Conservation (phyloP, 2,797 vertebrate species). For the Pteronotus mesoamericanus region DNA sequence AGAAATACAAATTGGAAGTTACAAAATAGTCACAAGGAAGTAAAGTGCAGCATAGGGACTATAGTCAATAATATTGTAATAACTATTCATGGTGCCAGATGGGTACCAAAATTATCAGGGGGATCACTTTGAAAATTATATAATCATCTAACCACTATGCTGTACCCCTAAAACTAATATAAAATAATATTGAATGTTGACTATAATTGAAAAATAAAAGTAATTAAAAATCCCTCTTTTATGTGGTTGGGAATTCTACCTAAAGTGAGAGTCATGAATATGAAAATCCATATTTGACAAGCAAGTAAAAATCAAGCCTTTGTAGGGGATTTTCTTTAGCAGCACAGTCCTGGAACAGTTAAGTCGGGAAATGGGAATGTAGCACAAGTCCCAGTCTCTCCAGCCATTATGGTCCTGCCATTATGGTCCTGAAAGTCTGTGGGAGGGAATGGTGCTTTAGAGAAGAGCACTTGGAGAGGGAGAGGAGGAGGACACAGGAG, state of each 20-base stretch:
- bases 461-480: not conserved
- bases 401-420: not conserved
- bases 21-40: not conserved
- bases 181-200: not conserved
- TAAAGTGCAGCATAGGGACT: not conserved
- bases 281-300: conserved; percentile 13
- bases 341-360: not conserved
- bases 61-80: not conserved
- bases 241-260: not conserved
- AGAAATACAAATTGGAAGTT: not conserved
- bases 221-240: not conserved
- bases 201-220: not conserved
- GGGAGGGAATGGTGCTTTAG: not conserved
- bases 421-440: not conserved
- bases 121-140: not conserved
- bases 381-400: not conserved
- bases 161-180: not conserved
- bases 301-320: not conserved
- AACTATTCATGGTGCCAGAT: not conserved
- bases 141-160: not conserved
- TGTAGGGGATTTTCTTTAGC: not conserved
- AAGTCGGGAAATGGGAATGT: not conserved
- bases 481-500: not conserved
- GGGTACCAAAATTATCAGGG: not conserved
- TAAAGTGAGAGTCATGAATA: conserved; percentile 7